These are phyloP conservation scores for Teleogryllus oceanicus DNA, from an alignment of 2,888 invertebrate species.

Conservation along the genomic window DNA sequence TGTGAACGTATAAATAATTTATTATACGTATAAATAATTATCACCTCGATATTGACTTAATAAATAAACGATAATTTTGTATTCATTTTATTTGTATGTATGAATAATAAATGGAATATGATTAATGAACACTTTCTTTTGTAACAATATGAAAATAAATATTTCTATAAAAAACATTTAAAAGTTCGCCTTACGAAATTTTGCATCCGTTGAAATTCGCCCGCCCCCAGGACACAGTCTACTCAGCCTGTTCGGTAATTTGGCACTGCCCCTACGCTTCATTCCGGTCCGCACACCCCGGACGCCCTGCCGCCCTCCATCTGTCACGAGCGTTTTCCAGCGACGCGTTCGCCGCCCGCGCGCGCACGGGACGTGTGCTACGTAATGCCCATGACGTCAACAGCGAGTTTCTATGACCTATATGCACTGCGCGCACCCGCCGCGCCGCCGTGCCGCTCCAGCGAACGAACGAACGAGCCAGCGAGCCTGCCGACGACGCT, in stretches of 20 bases:
- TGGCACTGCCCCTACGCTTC: not conserved
- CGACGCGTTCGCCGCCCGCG: not conserved
- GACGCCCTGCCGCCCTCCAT: not conserved
- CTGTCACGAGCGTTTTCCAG: not conserved
- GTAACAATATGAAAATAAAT: too few relatives aligned
- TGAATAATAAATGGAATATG: too few relatives aligned
- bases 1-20: too few relatives aligned
- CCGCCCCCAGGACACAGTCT: not conserved
- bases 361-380: not conserved
- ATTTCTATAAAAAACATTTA: too few relatives aligned
- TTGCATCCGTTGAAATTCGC: too few relatives aligned
- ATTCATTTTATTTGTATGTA: too few relatives aligned
- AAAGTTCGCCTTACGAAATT: too few relatives aligned
- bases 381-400: not conserved
- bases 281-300: not conserved
- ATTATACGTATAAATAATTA: too few relatives aligned
- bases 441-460: not conserved
- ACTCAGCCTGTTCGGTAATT: not conserved
- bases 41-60: too few relatives aligned
- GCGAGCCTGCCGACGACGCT: not conserved
- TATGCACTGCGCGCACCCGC: not conserved
- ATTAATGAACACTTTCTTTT: too few relatives aligned
- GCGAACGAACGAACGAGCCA: not conserved
- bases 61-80: too few relatives aligned
- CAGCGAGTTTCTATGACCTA: slow-evolving; percentile 18